phyloP scores from a whole-genome alignment of 2,113 vertebrate genomes.

The Gobiocypris rarus region DNA sequence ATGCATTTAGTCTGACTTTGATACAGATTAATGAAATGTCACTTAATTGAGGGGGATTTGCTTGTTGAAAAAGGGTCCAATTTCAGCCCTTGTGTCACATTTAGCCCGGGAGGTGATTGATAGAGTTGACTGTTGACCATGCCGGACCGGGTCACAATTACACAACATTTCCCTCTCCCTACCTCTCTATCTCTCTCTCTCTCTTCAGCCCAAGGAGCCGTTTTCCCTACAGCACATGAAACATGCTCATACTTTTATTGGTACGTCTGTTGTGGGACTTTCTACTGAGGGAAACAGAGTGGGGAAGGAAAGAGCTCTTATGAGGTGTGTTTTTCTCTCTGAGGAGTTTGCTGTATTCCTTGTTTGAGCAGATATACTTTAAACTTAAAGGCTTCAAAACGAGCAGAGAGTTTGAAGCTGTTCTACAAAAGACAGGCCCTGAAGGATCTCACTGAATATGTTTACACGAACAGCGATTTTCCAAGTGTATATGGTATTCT shows the following conservation, averaged over 20 bases:
- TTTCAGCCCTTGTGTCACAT: slow-evolving; percentile 57
- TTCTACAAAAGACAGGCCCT: slow-evolving; percentile 34
- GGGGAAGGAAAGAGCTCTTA: slow-evolving; percentile 2
- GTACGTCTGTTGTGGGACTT: slow-evolving; percentile 31
- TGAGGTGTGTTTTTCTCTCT: slow-evolving; percentile 31
- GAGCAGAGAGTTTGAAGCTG: slow-evolving; percentile 23
- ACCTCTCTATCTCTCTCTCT: neutral
- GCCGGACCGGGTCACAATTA: slow-evolving; percentile 24
- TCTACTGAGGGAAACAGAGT: slow-evolving; percentile 21
- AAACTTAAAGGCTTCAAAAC: slow-evolving; percentile 35
- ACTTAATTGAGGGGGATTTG: slow-evolving; percentile 61
- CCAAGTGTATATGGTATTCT: neutral
- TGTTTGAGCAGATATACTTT: slow-evolving; percentile 15
- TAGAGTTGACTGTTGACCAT: slow-evolving; percentile 47
- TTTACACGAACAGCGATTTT: slow-evolving; percentile 30
- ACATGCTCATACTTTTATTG: slow-evolving; percentile 8
- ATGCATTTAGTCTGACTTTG: slow-evolving; percentile 61
- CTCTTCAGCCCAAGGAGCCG: neutral
- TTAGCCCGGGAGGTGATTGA: slow-evolving; percentile 58
- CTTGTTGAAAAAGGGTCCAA: slow-evolving; percentile 55
- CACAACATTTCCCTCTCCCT: slow-evolving; percentile 17
- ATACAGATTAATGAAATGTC: slow-evolving; percentile 65
- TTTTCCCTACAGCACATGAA: slow-evolving; percentile 22
- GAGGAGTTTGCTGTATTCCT: slow-evolving; percentile 20
- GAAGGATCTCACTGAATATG: slow-evolving; percentile 23